Conservation (phyloP, 1,140 invertebrate genomes). For the Pissodes strobi region DNA sequence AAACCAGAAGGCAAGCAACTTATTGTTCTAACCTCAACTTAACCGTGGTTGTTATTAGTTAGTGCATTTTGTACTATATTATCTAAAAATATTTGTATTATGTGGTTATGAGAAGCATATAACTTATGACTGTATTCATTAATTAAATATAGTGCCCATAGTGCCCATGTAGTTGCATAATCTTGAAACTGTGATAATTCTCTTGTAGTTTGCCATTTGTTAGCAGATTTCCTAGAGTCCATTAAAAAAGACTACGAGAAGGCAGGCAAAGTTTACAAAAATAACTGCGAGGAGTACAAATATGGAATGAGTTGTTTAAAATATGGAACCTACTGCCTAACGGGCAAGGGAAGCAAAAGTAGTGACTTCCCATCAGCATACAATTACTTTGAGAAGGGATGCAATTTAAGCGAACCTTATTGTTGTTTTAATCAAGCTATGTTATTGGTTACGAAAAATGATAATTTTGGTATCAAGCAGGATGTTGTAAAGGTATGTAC, state of each 20-base stretch:
- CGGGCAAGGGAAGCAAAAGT: slow-evolving; percentile 66
- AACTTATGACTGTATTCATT: no score
- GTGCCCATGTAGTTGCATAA: no score
- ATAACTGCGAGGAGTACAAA: slow-evolving; percentile 83
- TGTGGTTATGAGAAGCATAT: no score
- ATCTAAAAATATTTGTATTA: no score
- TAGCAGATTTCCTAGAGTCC: slow-evolving; percentile 85
- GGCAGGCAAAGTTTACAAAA: slow-evolving; percentile 77
- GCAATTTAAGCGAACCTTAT: slow-evolving; percentile 67
- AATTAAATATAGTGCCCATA: no score
- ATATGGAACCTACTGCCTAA: slow-evolving; percentile 71
- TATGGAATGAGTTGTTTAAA: slow-evolving; percentile 84
- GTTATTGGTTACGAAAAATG: slow-evolving; percentile 63
- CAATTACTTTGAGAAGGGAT: slow-evolving; percentile 80
- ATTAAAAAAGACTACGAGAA: slow-evolving; percentile 79
- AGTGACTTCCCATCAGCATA: slow-evolving; percentile 57
- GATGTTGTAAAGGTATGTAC: slow-evolving; percentile 63
- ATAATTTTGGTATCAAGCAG: slow-evolving; percentile 55
- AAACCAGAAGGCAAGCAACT: slow-evolving; percentile 70
- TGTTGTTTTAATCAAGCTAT: slow-evolving; percentile 79
- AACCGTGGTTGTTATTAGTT: not conserved
- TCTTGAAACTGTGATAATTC: no score
- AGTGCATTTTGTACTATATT: not conserved
- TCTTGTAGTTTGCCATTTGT: slow-evolving; percentile 80
- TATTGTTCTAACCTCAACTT: not conserved